Conservation (phyloP, 2,888 invertebrate species). For the Boloria euphrosyne region DNA sequence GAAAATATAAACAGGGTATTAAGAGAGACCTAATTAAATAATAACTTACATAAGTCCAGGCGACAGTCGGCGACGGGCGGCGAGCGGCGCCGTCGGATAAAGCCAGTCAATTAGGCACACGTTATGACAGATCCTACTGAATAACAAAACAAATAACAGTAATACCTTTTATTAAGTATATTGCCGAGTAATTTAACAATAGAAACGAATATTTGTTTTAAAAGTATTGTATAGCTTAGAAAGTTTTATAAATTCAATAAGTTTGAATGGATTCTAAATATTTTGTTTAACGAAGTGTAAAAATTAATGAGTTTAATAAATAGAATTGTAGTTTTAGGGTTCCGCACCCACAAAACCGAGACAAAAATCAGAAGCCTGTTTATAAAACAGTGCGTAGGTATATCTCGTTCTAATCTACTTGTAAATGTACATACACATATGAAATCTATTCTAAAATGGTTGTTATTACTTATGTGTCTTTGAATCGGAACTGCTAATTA, state of each 20-base stretch:
- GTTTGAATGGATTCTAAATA: too few relatives aligned
- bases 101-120: slow-evolving; percentile 20
- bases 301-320: too few relatives aligned
- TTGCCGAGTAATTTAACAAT: neutral
- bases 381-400: too few relatives aligned
- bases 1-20: neutral
- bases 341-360: too few relatives aligned
- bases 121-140: slow-evolving; percentile 6
- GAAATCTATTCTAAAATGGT: too few relatives aligned
- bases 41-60: slow-evolving; percentile 6
- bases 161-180: slow-evolving; percentile 4
- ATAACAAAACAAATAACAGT: slow-evolving; percentile 8
- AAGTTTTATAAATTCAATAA: neutral
- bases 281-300: too few relatives aligned
- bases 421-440: too few relatives aligned
- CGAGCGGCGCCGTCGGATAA: slow-evolving; percentile 12
- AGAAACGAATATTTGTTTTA: neutral
- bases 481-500: too few relatives aligned
- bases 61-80: slow-evolving; percentile 26
- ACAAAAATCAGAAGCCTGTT: too few relatives aligned
- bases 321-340: too few relatives aligned
- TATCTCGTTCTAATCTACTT: too few relatives aligned
- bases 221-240: neutral
- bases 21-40: slow-evolving; percentile 14
- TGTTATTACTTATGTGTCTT: too few relatives aligned